Base-by-base conservation (phyloP, 2,113 vertebrate genomes). In the Esox niger region DNA sequence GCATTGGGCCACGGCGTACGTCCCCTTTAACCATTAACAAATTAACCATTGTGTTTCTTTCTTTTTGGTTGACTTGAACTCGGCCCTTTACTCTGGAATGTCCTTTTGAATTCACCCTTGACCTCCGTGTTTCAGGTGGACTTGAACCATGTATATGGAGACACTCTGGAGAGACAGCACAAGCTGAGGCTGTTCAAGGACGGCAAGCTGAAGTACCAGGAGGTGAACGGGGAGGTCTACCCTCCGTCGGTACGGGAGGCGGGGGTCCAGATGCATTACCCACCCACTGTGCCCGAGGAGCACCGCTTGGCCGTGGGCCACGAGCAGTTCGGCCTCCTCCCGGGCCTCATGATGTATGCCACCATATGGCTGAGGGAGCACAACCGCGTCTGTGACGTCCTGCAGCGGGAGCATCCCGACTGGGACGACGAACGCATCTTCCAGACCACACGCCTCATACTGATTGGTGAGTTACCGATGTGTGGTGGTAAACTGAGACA, bases 341-440 rank as follows among this genome's bases (percentile, higher is more conserved):
- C 94, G 0, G 94, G 94, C 0, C 81, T 96, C 25, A 93, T 95
- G 92, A 94, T 96, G 94, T 96, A 95, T 0, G 92, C 93, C 52
- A 95, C 93, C 0, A 89, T 95, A 58, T 96, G 94, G 94, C 89
- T 96, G 20, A 89, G 94, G 1, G 94, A 96, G 35, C 94, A 95
- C 64, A 95, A 95, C 78, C 82, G 94, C 0, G 94, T 95, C 61
- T 96, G 94, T 2, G 93, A 95, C 0, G 2, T 96, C 57, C 89
- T 96, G 29, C 89, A 85, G 43, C 75, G 38, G 21, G 92, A 92
- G 70, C 94, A 96, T 55, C 91, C 94, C 0, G 90, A 93, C 35
- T 96, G 94, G 94, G 91, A 92, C 0, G 94, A 96, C 1, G 94
- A 96, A 72, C 91, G 71, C 7, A 58, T 96, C 0, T 95, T 95